phyloP scores from a whole-genome alignment of 2,888 invertebrate genomes.

The Micoletzkya japonica region DNA sequence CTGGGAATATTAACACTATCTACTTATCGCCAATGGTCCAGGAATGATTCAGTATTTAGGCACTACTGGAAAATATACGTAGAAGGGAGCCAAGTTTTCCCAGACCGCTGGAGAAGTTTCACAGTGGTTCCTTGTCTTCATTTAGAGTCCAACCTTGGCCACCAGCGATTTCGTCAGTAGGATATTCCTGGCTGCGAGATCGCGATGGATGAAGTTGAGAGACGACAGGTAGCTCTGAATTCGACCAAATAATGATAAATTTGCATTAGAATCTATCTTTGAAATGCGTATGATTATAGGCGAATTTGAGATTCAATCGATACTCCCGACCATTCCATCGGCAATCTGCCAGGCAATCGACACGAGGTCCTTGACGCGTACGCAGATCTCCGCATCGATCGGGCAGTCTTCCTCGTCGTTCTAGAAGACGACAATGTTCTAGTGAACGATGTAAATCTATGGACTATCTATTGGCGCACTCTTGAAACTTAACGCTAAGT shows the following conservation, averaged over 20 bases:
- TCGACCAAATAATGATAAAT: too few species aligned
- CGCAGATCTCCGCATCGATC: conserved; percentile 43
- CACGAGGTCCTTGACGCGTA: conserved; percentile 49
- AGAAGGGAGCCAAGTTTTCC: too few species aligned
- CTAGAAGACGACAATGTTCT: conserved; percentile 27
- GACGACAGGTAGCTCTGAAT: conserved; percentile 46
- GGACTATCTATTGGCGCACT: background rate
- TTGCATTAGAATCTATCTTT: background rate
- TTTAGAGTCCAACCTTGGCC: conserved; percentile 47
- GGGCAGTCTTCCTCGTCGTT: conserved; percentile 43
- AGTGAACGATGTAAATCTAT: too few species aligned
- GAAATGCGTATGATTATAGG: background rate
- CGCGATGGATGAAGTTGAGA: conserved; percentile 51
- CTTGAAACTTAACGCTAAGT: background rate
- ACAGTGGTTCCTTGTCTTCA: too few species aligned
- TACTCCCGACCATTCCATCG: conserved; percentile 46
- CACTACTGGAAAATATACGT: too few species aligned
- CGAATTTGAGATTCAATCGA: background rate
- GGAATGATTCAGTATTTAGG: too few species aligned
- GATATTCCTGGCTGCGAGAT: conserved; percentile 51
- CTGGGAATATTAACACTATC: too few species aligned
- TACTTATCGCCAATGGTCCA: too few species aligned
- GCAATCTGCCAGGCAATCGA: conserved; percentile 53
- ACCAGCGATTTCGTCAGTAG: conserved; percentile 46
- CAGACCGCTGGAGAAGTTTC: too few species aligned